Evolutionary conservation across 2,797 vertebrate genomes (phyloP).

Genomic region (Darevskia mixta): DNA sequence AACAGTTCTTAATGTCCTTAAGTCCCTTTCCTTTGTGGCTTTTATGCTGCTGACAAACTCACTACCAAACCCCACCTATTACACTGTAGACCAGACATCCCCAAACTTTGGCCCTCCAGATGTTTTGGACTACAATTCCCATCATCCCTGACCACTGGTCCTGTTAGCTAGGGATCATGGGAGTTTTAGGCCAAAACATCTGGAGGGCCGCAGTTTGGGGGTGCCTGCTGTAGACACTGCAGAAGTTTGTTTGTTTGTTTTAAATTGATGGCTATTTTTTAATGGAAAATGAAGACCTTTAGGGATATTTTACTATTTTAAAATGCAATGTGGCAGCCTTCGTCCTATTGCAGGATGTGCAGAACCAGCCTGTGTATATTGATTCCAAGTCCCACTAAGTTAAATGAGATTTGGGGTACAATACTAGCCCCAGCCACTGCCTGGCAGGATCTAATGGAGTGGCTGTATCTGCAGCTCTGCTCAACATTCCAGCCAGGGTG

Average conservation of each 20-base stretch:
- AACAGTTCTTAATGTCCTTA: background rate
- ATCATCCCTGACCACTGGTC: too few species aligned
- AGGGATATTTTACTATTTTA: background rate
- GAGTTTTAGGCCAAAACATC: too few species aligned
- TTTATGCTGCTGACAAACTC: background rate
- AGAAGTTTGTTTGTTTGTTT: background rate
- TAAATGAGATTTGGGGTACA: background rate
- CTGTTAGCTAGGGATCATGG: too few species aligned
- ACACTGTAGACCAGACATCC: background rate
- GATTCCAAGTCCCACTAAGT: background rate
- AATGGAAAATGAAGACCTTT: background rate
- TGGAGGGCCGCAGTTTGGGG: too few species aligned
- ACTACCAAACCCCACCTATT: background rate
- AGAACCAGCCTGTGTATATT: background rate
- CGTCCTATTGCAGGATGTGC: background rate
- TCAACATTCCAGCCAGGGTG: too few species aligned
- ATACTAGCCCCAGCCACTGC: too few species aligned
- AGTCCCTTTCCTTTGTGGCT: slow-evolving; percentile 5
- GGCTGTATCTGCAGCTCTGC: too few species aligned
- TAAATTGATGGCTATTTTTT: background rate
- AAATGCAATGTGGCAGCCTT: background rate
- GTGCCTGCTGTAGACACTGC: background rate
- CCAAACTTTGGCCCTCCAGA: too few species aligned
- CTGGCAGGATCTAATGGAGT: too few species aligned
- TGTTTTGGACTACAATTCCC: too few species aligned